Evolutionary conservation across 2,113 vertebrate genomes (phyloP).

Genomic region (Chaetura pelagica): DNA sequence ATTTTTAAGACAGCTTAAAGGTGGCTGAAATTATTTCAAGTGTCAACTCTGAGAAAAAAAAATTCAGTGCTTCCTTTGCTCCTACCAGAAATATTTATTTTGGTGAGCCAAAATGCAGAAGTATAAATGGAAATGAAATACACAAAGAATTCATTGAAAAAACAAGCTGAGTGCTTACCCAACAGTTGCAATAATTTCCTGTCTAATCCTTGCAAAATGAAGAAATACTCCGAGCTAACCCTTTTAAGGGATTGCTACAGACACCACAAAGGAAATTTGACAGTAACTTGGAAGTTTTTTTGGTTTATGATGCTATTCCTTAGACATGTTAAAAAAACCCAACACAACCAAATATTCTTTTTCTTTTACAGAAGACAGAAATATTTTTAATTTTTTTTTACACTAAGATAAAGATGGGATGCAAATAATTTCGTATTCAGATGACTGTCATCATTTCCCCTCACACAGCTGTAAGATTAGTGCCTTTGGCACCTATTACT

Average conservation of each 20-base stretch:
- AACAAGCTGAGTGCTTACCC: not conserved
- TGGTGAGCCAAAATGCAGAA: not conserved
- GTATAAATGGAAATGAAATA: constrained; percentile 8
- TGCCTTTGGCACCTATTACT: constrained; percentile 43
- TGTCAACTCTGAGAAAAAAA: not conserved
- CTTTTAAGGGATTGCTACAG: constrained; percentile 30
- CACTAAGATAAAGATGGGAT: not conserved
- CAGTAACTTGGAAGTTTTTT: not conserved
- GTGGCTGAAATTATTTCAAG: not conserved
- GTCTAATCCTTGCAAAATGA: constrained; percentile 28
- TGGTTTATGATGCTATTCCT: constrained; percentile 1
- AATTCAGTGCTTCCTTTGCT: not conserved
- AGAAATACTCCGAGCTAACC: constrained; percentile 6
- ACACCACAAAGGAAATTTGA: constrained; percentile 14
- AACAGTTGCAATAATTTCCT: not conserved
- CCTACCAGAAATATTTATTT: not conserved
- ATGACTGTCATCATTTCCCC: not conserved
- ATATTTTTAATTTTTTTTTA: too few species aligned
- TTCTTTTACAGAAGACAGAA: constrained; percentile 11
- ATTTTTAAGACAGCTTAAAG: not conserved
- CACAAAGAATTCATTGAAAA: constrained; percentile 34
- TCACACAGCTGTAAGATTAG: constrained; percentile 13
- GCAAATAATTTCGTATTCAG: constrained; percentile 37
- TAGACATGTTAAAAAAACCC: not conserved
- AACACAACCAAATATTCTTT: not conserved